These are phyloP conservation scores for Esox masquinongy DNA, from an alignment of 2,797 vertebrate species.

Conservation along the genomic window DNA sequence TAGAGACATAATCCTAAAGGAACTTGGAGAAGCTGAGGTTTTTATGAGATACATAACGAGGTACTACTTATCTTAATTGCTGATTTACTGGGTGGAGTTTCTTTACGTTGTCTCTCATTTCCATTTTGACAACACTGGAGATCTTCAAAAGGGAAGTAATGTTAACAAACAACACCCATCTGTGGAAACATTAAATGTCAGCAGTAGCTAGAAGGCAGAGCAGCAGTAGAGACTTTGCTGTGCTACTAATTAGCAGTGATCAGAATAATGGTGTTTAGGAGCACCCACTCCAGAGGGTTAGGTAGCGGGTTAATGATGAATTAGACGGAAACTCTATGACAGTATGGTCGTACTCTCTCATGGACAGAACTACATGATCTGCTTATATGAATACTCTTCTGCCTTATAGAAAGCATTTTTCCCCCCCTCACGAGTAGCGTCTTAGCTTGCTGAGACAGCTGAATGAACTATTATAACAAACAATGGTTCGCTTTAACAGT, in stretches of 20 bases:
- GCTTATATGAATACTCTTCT: not conserved
- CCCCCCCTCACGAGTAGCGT: no score
- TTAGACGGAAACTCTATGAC: not conserved
- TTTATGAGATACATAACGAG: not conserved
- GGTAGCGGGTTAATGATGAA: constrained; percentile 30
- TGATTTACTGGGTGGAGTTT: not conserved
- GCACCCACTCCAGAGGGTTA: constrained; percentile 22
- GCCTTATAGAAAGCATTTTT: not conserved
- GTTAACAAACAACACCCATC: not conserved
- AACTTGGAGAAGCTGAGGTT: not conserved
- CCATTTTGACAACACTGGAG: not conserved
- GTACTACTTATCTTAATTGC: not conserved
- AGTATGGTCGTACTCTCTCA: not conserved
- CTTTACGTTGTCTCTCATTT: not conserved
- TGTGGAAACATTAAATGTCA: not conserved
- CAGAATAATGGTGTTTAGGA: constrained; percentile 14
- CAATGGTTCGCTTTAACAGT: not conserved
- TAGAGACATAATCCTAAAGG: constrained; percentile 45
- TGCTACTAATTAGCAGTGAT: constrained; percentile 40
- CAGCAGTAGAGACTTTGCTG: constrained; percentile 7
- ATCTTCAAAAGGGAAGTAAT: not conserved
- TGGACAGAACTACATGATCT: not conserved
- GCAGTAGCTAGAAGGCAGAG: not conserved
- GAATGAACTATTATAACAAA: not conserved
- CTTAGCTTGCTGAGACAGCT: not conserved